phyloP scores from a whole-genome alignment of 2,888 invertebrate species.

The Corbicula japonica region DNA sequence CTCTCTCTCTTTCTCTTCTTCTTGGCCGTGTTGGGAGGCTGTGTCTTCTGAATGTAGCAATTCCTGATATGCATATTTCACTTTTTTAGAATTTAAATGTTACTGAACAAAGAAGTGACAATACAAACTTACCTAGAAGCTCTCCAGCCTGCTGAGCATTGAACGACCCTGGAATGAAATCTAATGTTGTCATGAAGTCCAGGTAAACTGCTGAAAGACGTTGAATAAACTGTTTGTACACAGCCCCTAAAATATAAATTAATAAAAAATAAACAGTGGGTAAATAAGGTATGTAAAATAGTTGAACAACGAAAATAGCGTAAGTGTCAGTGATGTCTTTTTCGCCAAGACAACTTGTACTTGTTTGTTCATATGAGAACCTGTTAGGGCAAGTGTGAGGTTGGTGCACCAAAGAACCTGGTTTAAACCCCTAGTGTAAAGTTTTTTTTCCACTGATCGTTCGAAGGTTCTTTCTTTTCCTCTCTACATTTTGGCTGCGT shows the following conservation, averaged over 20 bases:
- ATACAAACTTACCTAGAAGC: slow-evolving; percentile 18
- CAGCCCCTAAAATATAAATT: slow-evolving; percentile 16
- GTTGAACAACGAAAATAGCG: not conserved
- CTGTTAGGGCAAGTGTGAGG: not conserved
- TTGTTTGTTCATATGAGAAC: not conserved
- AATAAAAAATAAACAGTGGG: no score
- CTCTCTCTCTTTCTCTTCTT: no score
- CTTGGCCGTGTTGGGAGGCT: no score
- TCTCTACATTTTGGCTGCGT: no score
- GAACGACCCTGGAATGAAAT: slow-evolving; percentile 39
- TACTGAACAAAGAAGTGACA: not conserved
- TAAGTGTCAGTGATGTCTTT: not conserved
- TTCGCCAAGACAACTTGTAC: not conserved
- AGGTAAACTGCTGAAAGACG: slow-evolving; percentile 10
- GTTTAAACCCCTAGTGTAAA: no score
- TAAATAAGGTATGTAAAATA: no score
- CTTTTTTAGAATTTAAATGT: no score
- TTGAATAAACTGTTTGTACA: slow-evolving; percentile 25
- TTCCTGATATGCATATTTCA: no score
- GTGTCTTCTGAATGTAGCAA: no score
- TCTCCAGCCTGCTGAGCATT: slow-evolving; percentile 22
- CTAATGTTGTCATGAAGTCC: not conserved
- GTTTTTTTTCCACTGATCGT: no score
- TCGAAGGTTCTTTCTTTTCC: no score
- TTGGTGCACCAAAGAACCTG: not conserved